Base-by-base conservation (phyloP, 1,140 invertebrate genomes). In the Bombus huntii region DNA sequence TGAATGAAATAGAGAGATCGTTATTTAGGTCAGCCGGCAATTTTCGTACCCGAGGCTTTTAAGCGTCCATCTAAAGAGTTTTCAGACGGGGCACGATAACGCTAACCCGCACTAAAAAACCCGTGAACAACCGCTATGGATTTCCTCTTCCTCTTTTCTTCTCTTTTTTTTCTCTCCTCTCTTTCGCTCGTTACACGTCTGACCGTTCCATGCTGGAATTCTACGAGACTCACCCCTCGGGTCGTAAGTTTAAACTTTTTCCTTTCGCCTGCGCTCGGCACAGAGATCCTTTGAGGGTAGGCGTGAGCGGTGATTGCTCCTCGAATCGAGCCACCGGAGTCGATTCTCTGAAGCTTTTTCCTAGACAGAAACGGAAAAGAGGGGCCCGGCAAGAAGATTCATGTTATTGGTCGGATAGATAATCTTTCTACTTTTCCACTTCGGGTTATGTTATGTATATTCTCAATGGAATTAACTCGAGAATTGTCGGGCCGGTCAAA, bases 1-100 rank as follows among this genome's bases (percentile, higher is more conserved):
- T 82, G 83, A 85, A 81, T 86, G 87, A 85, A 81, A 72, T 25
- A 75, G 39, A 76, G 59, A 57, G 83, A 76, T 72, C 83, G 79
- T 79, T 88, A 88, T 88, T 81, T 88, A 82, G 87, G 87, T 88
- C 87, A 78, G 84, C 47, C 87, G 78, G 74, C 87, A 86, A 88
- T 88, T 88, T 88, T 88, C 87, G 74, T 86, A 75, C 44, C 68
- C 87, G 84, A 53, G 68, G 57, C 84, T 87, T 88, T 88, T 86
- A 81, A 88, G 73, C 84, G 77, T 85, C 65, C 76, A 39, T 65
- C 77, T 65, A 57, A 77, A 85, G 81, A 57, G 72, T 47, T 72
- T 85, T 85, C 57, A 59, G 68, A 57, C 25, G 42, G 31, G 70
- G 25, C 39, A 34, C 65, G 82, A 77, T 77, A 77, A 78, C 74